A percentile compares a stretch with the other conserved stretches of the same genome.
Evolutionary conservation across 1,140 invertebrate species (phyloP).

Genomic region (Pomacea maculata): DNA sequence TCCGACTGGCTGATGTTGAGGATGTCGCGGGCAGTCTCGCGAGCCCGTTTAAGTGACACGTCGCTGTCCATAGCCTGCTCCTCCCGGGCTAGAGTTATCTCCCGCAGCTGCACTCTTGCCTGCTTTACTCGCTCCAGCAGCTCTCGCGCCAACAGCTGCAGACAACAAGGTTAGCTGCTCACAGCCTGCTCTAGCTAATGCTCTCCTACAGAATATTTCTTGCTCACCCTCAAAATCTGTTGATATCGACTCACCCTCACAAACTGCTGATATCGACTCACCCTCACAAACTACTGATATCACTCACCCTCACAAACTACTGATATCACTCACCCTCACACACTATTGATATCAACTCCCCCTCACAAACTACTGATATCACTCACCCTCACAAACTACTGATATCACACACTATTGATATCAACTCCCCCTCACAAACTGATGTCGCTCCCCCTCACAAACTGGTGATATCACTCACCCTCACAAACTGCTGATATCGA

Average conservation of each 20-base stretch:
- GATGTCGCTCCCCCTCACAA: background rate
- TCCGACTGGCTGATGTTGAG: constrained; percentile 61
- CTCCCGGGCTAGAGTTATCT: constrained; percentile 12
- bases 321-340: background rate
- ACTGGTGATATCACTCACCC: constrained; percentile 37
- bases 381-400: background rate
- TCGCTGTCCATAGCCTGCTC: constrained; percentile 30
- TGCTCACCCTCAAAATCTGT: background rate
- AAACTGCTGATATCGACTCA: background rate
- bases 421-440: background rate
- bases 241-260: background rate
- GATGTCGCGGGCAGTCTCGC: constrained; percentile 56
- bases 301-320: background rate
- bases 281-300: background rate
- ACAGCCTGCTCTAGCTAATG: too few relatives aligned
- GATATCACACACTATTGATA: background rate
- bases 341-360: background rate
- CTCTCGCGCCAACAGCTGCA: constrained; percentile 52
- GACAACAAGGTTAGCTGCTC: background rate
- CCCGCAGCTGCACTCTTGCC: constrained; percentile 34
- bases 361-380: background rate
- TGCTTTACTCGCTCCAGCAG: constrained; percentile 42
- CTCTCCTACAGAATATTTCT: too few relatives aligned
- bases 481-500: constrained; percentile 53
- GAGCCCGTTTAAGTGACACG: constrained; percentile 49